phyloP scores from a whole-genome alignment of 2,888 invertebrate species.

The Ernsta delagoae region DNA sequence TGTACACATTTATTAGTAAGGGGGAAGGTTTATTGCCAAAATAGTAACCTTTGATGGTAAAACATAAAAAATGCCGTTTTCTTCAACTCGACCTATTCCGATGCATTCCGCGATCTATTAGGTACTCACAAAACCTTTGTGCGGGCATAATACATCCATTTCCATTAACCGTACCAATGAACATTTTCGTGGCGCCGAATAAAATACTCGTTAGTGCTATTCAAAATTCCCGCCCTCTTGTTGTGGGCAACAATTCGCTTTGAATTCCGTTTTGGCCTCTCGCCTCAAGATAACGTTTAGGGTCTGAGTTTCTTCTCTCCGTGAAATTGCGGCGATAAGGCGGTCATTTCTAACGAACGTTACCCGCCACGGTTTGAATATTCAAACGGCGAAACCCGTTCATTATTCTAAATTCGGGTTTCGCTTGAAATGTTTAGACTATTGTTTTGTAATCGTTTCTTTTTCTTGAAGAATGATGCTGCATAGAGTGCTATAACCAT shows the following conservation, averaged over 20 bases:
- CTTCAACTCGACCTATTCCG: too few species aligned
- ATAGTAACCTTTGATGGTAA: too few species aligned
- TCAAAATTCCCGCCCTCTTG: slow-evolving; percentile 8
- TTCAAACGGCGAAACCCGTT: slow-evolving; percentile 12
- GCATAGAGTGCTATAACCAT: too few species aligned
- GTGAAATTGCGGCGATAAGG: slow-evolving; percentile 16
- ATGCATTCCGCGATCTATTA: too few species aligned
- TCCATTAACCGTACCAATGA: slow-evolving; percentile 16
- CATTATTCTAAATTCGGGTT: slow-evolving; percentile 15
- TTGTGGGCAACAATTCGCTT: slow-evolving; percentile 22
- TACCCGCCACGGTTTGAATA: slow-evolving; percentile 18
- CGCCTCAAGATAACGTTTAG: slow-evolving; percentile 13
- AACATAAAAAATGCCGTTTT: too few species aligned
- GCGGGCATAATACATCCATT: slow-evolving; percentile 6
- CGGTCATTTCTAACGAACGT: slow-evolving; percentile 21
- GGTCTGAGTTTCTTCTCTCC: slow-evolving; percentile 9
- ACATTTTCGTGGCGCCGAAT: slow-evolving; percentile 12
- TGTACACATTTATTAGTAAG: too few species aligned
- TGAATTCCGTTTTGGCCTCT: slow-evolving; percentile 1
- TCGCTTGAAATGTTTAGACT: slow-evolving; percentile 5
- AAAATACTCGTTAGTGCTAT: slow-evolving; percentile 31
- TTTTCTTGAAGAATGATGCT: not conserved
- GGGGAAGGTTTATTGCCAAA: too few species aligned
- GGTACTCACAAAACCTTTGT: too few species aligned
- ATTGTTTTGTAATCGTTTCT: not conserved